Evolutionary conservation across 2,797 vertebrate species (phyloP), one percentile per base, ranked within the genome.

Genomic region (Tolypeutes matacus): DNA sequence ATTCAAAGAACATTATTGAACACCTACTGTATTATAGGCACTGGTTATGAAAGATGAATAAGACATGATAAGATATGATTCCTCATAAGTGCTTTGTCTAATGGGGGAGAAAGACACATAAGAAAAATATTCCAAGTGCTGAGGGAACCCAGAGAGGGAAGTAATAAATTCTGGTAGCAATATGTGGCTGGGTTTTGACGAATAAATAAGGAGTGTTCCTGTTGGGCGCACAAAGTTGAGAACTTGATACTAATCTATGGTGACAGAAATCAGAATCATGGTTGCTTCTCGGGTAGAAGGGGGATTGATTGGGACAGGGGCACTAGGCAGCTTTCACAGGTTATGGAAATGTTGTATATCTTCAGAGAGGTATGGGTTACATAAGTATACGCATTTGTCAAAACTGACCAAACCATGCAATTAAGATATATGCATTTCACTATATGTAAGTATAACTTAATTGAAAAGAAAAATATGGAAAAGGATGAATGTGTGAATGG

Each of bases 71-170:
- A 46, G 81, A 58, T 34, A 81, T 56, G 82, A 91, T 64, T 89
- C 67, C 42, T 93, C 42, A 46, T 42, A 70, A 95, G 70, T 89
- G 42, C 58, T 13, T 77, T 67, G 49, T 96, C 89, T 82, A 62
- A 51, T 62, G n/a, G 23, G 62, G 58, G 23, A 89, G 64, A 86
- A 34, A 39, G 67, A 85, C 53, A 83, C 64, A 73, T 75, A 81
- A 95, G 84, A 91, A 92, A 97, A 93, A 94, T 93, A 80, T 62
- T 95, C 87, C 75, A 64, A 93, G 78, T 93, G 56, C 87, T 86
- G 58, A 85, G 56, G 34, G 80, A 91, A 84, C 64, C 70, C 73
- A 82, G 92, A 94, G 90, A 82, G 15, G 42, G 49, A 78, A 91
- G 56, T 91, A 49, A 86, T 88, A 91, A 39, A 89, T 93, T 83